These are phyloP conservation scores for Chelidonichthys spinosus DNA, from an alignment of 2,797 vertebrate genomes.

Conservation along the genomic window DNA sequence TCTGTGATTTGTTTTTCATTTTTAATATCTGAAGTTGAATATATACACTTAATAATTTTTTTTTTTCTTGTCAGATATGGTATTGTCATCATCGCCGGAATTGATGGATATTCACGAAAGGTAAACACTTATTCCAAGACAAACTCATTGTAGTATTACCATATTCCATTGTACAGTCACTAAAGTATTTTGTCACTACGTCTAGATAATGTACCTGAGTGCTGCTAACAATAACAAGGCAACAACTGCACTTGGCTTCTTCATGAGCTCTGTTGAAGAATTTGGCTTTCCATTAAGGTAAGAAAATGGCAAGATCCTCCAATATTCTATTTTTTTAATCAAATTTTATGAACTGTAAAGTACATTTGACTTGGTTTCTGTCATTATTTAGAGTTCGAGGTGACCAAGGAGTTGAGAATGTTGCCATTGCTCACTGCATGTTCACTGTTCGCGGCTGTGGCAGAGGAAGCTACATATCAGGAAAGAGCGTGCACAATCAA, in stretches of 20 bases:
- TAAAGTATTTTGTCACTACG: neutral
- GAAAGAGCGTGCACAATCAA: neutral
- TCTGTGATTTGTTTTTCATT: too few relatives aligned
- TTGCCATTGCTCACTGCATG: neutral
- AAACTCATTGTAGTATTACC: too few relatives aligned
- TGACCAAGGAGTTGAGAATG: neutral
- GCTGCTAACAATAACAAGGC: slow-evolving; percentile 10
- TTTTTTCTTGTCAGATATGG: neutral
- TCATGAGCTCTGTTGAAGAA: slow-evolving; percentile 17
- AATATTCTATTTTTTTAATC: neutral
- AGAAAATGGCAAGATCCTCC: neutral
- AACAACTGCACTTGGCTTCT: slow-evolving; percentile 22
- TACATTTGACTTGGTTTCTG: neutral
- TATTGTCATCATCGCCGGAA: neutral
- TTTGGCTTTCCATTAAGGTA: slow-evolving; percentile 23
- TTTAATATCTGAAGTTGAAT: neutral
- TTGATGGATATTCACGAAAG: slow-evolving; percentile 13
- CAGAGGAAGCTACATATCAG: neutral
- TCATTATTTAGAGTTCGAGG: neutral
- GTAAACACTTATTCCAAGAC: neutral
- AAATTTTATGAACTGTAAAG: too few relatives aligned
- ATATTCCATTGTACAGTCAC: too few relatives aligned
- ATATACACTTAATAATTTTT: too few relatives aligned
- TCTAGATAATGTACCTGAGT: slow-evolving; percentile 29
- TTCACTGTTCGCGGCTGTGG: neutral